Base-by-base conservation (phyloP, 2,888 invertebrate species). In the Cephus pygmeus region DNA sequence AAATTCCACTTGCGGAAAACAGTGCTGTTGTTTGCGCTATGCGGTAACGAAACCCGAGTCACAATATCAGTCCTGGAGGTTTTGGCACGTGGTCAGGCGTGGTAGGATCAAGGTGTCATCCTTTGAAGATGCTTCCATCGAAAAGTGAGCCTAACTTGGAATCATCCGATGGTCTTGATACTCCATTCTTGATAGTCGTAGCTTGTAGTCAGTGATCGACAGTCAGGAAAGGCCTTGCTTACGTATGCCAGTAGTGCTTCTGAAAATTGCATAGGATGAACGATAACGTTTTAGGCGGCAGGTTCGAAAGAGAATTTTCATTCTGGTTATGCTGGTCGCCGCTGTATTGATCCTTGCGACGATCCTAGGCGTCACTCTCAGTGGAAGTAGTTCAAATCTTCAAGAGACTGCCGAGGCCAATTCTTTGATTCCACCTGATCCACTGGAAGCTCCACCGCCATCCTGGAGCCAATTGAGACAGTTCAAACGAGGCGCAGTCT, bases 401-500 rank as follows among this genome's bases (percentile, higher is more conserved):
- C 77, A 30, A 68, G 34, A 73, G 79, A 91, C 91, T 75, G 87
- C 87, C 69, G 87, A 87, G 73, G 91, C 80, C 85, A 81, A 87
- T 87, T 80, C 84, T 82, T 77, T 92, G 3, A 91, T 92, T 75
- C 96, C 95, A 0, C 94, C 95, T 0, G 95, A 97, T 91, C 95
- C 96, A 0, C 93, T 93, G 80, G 91, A 91, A 69, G 92, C 93
- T 0, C 92, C 93, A 69, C 95, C 94, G 30, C 93, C 96, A 0
- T 96, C 96, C 0, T 91, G 93, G 30, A 96, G 96, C 4, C 90
- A 90, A 73, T 92, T 96, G n/a, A 94, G 94, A 83, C 91, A 90
- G 1, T 97, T 95, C 90, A 92, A 93, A 79, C 93, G 92, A 74
- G 95, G 95, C 0, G 97, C 96, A 0, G 95, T 97, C 31, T 96